Percentiles rank a stretch among this genome's conserved stretches.
These are phyloP conservation scores for Phoeniculus purpureus DNA, from an alignment of 2,797 vertebrate genomes.

Conservation along the genomic window DNA sequence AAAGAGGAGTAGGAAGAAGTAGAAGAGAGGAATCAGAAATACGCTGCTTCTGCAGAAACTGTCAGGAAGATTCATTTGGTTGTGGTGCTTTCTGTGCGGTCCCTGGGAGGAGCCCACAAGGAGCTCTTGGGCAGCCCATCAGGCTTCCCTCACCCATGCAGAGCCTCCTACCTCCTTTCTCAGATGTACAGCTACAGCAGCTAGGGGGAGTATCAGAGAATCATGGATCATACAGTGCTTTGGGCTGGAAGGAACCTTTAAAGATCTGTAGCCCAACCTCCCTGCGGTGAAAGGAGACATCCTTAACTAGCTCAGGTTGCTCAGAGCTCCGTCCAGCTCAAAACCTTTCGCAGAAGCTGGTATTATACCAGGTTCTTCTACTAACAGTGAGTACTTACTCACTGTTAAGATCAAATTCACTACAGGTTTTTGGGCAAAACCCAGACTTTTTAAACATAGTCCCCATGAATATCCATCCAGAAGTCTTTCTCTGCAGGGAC, in stretches of 20 bases:
- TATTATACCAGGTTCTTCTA: neutral
- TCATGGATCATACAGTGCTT: too few species aligned
- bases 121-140: neutral
- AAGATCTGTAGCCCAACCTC: too few species aligned
- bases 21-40: neutral
- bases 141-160: neutral
- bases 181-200: neutral
- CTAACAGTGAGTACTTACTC: constrained; percentile 1
- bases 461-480: constrained; percentile 29
- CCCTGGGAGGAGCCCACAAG: neutral
- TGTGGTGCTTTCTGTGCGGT: neutral
- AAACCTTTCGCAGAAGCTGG: neutral
- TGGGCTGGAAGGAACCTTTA: too few species aligned
- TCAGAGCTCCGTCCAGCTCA: neutral
- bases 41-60: neutral
- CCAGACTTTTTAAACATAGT: constrained; percentile 10
- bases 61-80: neutral
- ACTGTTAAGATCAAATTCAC: constrained; percentile 38
- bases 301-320: too few species aligned
- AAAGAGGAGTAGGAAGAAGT: neutral
- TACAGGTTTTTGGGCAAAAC: constrained; percentile 23
- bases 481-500: constrained; percentile 3
- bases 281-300: too few species aligned
- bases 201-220: neutral
- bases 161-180: neutral